Evolutionary conservation across 2,888 invertebrate species (phyloP), one percentile per base, ranked within the genome.

Genomic region (Eupithecia dodoneata): DNA sequence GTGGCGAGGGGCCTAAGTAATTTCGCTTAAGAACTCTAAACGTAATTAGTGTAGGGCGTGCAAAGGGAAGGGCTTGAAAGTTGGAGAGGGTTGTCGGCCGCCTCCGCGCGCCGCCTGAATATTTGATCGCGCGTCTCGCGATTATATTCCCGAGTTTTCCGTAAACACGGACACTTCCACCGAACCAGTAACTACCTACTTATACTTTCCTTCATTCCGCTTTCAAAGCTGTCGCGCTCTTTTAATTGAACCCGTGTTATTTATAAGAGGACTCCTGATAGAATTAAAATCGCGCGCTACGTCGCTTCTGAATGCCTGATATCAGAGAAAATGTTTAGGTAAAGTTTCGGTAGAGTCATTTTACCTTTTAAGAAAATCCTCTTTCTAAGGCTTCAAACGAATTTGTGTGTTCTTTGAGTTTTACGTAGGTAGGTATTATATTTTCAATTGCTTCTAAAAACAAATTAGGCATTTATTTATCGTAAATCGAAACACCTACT

Each of bases 21-120:
- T 96, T 96, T 96, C 95, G 95, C 95, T 96, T 96, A 96, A 96
- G 96, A 96, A 96, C 96, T 95, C 96, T 96, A 96, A 96, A 96
- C 96, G 96, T 96, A 96, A 96, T 96, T 96, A 96, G 96, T 96
- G 96, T 94, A 94, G 95, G 96, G 96, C 95, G 95, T 94, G 95
- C 95, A 94, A 94, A 95, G 95, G 95, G 95, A 95, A 95, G 95
- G 95, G 95, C 95, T 95, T 95, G 95, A 95, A 95, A 95, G 89
- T 94, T 94, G 92, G 96, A 96, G 96, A 96, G 96, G 96, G 96
- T 96, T 96, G 93, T 89, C 85, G 87, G 90, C 90, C 87, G 87
- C 90, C 87, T 86, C 90, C 87, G 91, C 92, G 91, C 93, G 92
- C 92, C 90, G 91, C 85, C 91, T 94, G 94, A 94, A 94, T 94